Evolutionary conservation across 2,113 vertebrate genomes (phyloP).

Genomic region (Irena cyanogastra): DNA sequence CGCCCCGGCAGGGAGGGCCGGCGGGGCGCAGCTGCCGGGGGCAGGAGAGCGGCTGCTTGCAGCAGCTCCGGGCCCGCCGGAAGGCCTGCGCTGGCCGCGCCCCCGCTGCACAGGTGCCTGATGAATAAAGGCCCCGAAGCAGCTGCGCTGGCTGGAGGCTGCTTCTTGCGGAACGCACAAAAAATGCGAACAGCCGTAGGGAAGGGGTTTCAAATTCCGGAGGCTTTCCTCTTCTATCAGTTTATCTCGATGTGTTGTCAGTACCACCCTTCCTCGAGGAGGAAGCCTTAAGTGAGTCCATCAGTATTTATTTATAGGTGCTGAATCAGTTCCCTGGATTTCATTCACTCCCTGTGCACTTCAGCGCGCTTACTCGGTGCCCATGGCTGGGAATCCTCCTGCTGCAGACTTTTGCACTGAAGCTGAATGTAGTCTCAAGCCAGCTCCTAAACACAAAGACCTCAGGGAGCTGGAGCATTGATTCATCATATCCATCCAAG

Average conservation of each 20-base stretch:
- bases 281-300: neutral
- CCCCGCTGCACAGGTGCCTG: fast-evolving
- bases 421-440: neutral
- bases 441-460: neutral
- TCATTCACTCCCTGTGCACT: neutral
- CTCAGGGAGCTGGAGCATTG: neutral
- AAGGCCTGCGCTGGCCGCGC: fast-evolving
- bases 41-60: too few relatives aligned
- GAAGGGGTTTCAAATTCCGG: neutral
- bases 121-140: fast-evolving
- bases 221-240: neutral
- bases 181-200: fast-evolving
- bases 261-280: fast-evolving
- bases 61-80: too few relatives aligned
- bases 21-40: fast-evolving
- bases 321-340: neutral
- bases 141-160: fast-evolving
- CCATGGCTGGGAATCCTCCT: neutral
- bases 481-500: fast-evolving
- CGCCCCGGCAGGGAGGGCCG: neutral
- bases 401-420: neutral
- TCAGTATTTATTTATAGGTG: neutral
- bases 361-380: neutral
- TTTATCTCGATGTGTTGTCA: neutral
- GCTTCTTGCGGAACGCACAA: fast-evolving